A percentile compares a stretch with the other conserved stretches of the same genome.
phyloP scores from a whole-genome alignment of 2,113 vertebrate species.

The Electrona antarctica region DNA sequence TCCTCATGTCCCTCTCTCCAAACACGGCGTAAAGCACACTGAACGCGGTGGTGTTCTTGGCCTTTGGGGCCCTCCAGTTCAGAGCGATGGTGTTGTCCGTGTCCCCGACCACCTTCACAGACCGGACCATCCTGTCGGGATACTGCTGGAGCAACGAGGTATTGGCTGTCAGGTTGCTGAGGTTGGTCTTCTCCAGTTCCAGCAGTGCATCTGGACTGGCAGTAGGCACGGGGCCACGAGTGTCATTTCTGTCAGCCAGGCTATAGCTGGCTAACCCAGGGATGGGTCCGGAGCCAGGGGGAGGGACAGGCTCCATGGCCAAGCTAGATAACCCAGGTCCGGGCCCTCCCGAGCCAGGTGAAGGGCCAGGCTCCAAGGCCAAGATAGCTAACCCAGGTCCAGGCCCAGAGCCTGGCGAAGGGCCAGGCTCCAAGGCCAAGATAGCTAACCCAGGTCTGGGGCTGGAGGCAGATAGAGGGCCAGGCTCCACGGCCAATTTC shows the following conservation, averaged over 20 bases:
- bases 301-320: no score
- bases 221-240: slow-evolving; percentile 59
- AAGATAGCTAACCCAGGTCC: no score
- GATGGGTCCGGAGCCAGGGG: background rate
- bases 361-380: no score
- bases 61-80: slow-evolving; percentile 88
- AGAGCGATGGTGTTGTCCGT: slow-evolving; percentile 90
- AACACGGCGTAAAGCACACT: slow-evolving; percentile 91
- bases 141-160: slow-evolving; percentile 82
- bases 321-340: no score
- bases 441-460: no score
- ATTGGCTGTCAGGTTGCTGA: slow-evolving; percentile 82
- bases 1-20: slow-evolving; percentile 91
- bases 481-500: slow-evolving; percentile 4
- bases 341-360: no score
- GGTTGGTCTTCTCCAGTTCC: slow-evolving; percentile 77
- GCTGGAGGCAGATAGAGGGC: no score
- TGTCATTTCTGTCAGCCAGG: slow-evolving; percentile 43
- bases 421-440: slow-evolving; percentile 26
- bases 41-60: slow-evolving; percentile 86
- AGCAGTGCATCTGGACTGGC: slow-evolving; percentile 66
- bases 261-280: slow-evolving; percentile 67
- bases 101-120: slow-evolving; percentile 92
- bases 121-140: slow-evolving; percentile 81
- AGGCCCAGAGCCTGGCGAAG: slow-evolving; percentile 20